These are phyloP conservation scores for Sinohyriopsis cumingii DNA, from an alignment of 2,888 invertebrate species.

Conservation along the genomic window DNA sequence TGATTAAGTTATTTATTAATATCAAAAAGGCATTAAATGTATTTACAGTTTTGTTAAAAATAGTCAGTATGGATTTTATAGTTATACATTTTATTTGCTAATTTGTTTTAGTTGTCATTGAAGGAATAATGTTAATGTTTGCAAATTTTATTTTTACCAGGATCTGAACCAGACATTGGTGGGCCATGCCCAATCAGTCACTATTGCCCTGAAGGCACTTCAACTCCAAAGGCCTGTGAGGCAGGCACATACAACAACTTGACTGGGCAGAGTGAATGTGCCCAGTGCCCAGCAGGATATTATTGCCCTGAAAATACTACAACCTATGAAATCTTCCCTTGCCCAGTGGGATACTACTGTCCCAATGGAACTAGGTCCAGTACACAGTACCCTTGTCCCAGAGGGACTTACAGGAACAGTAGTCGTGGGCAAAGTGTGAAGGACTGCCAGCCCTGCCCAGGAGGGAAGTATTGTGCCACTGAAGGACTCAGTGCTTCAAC, in stretches of 20 bases:
- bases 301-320: constrained; percentile 67
- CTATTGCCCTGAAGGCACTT: constrained; percentile 67
- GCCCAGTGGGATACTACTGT: constrained; percentile 65
- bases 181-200: constrained; percentile 67
- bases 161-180: constrained; percentile 52
- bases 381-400: constrained; percentile 63
- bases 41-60: no score
- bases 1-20: no score
- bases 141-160: constrained; percentile 33
- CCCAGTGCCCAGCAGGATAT: constrained; percentile 62
- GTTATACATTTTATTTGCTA: no score
- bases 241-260: constrained; percentile 67
- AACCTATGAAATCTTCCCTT: constrained; percentile 56
- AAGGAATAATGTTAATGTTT: background rate
- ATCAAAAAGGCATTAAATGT: no score
- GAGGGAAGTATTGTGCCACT: constrained; percentile 62
- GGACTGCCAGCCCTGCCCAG: constrained; percentile 66
- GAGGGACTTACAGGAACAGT: constrained; percentile 53
- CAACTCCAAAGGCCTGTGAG: constrained; percentile 61
- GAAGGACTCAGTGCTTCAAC: constrained; percentile 56
- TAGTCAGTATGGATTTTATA: no score
- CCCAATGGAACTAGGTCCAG: constrained; percentile 56
- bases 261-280: constrained; percentile 61
- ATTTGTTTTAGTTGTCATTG: no score
- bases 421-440: constrained; percentile 46